A percentile compares a stretch with the other conserved stretches of the same genome.
Conservation (phyloP, 2,797 vertebrate genomes). For the Melopsittacus undulatus region DNA sequence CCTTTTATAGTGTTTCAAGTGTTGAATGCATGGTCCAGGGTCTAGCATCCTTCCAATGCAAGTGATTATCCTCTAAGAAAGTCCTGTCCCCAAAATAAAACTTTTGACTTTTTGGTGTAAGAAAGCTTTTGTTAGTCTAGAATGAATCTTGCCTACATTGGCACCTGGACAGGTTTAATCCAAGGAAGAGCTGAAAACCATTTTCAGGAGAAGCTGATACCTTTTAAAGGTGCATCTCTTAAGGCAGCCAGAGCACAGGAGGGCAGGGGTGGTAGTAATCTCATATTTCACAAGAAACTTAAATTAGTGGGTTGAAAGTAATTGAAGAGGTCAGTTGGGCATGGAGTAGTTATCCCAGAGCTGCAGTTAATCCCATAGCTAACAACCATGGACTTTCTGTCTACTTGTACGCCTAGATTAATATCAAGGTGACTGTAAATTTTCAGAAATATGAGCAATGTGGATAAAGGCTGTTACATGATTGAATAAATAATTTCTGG, state of each 20-base stretch:
- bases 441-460: neutral
- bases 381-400: neutral
- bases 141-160: neutral
- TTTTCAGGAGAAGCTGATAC: neutral
- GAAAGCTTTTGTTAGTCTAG: neutral
- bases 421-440: neutral
- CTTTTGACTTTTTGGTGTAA: neutral
- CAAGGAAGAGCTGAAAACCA: neutral
- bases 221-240: neutral
- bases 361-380: neutral
- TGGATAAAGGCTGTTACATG: neutral
- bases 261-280: neutral
- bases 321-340: neutral
- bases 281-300: neutral
- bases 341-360: neutral
- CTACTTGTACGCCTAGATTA: neutral
- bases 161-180: neutral
- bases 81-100: neutral
- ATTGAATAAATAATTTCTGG: neutral
- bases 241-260: neutral
- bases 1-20: neutral
- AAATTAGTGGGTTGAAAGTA: neutral
- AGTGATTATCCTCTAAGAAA: neutral
- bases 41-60: neutral
- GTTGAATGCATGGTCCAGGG: neutral